Evolutionary conservation across 2,113 vertebrate genomes (phyloP).

Genomic region (Charina bottae): DNA sequence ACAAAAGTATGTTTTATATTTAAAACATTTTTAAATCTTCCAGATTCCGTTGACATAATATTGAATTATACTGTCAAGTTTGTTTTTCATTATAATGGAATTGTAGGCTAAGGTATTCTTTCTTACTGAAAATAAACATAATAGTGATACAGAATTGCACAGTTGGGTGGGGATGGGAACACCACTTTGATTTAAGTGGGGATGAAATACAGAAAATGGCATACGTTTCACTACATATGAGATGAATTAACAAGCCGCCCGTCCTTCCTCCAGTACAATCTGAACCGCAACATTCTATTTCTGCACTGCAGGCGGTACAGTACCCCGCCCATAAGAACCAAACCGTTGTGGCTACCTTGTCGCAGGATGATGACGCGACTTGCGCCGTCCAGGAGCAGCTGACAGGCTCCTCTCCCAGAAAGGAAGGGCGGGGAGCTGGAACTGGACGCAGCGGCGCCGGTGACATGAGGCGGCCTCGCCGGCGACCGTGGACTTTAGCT

Average conservation of each 20-base stretch:
- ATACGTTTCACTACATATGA: not conserved
- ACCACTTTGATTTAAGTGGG: not conserved
- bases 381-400: not conserved
- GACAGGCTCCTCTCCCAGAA: not conserved
- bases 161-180: not conserved
- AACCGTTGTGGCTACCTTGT: not conserved
- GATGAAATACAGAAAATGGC: not conserved
- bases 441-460: not conserved
- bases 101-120: too few relatives aligned
- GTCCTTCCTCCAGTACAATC: not conserved
- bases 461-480: slow-evolving; percentile 20
- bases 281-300: not conserved
- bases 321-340: not conserved
- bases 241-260: not conserved
- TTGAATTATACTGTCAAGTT: not conserved
- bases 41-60: not conserved
- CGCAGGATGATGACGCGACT: not conserved
- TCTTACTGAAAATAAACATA: not conserved
- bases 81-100: not conserved
- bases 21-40: not conserved
- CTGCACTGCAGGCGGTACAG: not conserved
- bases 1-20: too few relatives aligned
- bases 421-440: not conserved
- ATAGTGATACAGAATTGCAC: not conserved
- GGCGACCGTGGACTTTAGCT: slow-evolving; percentile 31